phyloP scores from a whole-genome alignment of 2,888 invertebrate genomes.

The Dynastes hyllus region DNA sequence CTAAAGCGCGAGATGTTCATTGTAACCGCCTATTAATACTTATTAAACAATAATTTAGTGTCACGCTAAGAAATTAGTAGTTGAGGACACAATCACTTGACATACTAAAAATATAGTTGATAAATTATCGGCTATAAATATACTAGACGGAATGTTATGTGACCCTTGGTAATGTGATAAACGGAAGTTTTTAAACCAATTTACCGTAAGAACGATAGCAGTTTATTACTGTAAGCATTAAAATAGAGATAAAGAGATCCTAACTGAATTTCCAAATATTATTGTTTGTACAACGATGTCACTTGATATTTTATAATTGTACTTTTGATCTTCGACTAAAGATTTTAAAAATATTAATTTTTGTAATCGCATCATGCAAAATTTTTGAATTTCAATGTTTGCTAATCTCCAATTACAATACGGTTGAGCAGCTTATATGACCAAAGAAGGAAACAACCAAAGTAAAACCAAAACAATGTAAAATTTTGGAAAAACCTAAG shows the following conservation, averaged over 20 bases:
- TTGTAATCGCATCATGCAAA: too few relatives aligned
- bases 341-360: too few relatives aligned
- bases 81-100: background rate
- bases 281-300: background rate
- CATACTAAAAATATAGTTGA: constrained; percentile 3
- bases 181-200: constrained; percentile 1
- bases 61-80: background rate
- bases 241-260: background rate
- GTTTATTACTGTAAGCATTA: background rate
- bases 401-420: background rate
- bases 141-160: background rate
- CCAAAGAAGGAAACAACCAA: too few relatives aligned
- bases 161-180: background rate
- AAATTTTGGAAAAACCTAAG: too few relatives aligned
- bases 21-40: background rate
- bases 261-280: background rate
- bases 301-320: too few relatives aligned
- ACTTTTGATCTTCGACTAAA: too few relatives aligned
- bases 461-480: too few relatives aligned
- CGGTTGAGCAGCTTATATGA: too few relatives aligned
- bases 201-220: background rate
- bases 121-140: background rate
- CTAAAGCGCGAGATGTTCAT: constrained; percentile 19
- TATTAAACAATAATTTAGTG: background rate
- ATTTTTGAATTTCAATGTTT: too few relatives aligned